Evolutionary conservation across 2,888 invertebrate species (phyloP).

Genomic region (Drosophila quinaria): DNA sequence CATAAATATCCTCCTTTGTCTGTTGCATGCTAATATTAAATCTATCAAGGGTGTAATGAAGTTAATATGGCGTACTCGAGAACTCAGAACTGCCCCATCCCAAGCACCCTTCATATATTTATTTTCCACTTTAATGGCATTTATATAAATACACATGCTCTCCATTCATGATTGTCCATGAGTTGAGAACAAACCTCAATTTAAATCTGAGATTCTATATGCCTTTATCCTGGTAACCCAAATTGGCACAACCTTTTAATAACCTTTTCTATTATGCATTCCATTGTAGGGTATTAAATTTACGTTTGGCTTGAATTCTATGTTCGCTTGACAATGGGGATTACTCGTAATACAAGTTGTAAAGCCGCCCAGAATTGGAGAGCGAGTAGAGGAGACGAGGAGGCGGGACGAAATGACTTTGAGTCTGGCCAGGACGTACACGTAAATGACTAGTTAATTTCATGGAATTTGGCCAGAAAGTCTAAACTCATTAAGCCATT

Average conservation of each 20-base stretch:
- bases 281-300: slow-evolving; percentile 27
- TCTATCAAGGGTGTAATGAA: not conserved
- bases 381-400: not conserved
- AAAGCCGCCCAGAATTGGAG: slow-evolving; percentile 13
- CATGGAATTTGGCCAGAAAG: slow-evolving; percentile 40
- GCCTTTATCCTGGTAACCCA: not conserved
- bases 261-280: not conserved
- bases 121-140: not conserved
- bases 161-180: not conserved
- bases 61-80: not conserved
- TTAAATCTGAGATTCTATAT: not conserved
- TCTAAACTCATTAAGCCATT: slow-evolving; percentile 61
- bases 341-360: slow-evolving; percentile 38
- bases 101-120: not conserved
- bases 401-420: not conserved
- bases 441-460: slow-evolving; percentile 53
- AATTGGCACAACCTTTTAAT: not conserved
- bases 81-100: not conserved
- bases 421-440: not conserved
- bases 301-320: slow-evolving; percentile 21
- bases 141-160: not conserved
- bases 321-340: slow-evolving; percentile 30
- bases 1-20: not conserved
- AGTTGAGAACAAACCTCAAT: no score
- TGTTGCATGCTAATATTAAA: not conserved